Base-by-base conservation (phyloP, 2,888 invertebrate species). In the Elaeidobius kamerunicus region DNA sequence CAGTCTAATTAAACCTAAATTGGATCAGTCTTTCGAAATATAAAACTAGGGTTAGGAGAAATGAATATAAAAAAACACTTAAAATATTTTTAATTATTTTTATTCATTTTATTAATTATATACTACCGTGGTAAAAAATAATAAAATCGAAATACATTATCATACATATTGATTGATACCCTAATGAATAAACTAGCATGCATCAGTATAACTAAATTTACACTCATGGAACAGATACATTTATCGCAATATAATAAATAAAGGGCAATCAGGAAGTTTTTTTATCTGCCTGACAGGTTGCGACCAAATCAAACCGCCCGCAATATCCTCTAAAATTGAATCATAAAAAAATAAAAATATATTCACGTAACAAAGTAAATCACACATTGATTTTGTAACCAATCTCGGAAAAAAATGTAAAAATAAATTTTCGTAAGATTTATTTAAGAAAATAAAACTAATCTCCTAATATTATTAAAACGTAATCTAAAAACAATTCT, bases 81-180 rank as follows among this genome's bases (percentile, higher is more conserved):
- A 41, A 9, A 34, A 15, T 6, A 38, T 35, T 48, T 52, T 64
- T 63, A 62, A 60, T 64, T 55, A 64, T 64, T 67, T 63, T 52
- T 53, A 52, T 52, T 56, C 53, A 52, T 49, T 56, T 68, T 69
- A 67, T 68, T 61, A 64, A 63, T 62, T 64, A 64, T 68, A 65
- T 68, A 65, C 70, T 70, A 71, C 69, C 61, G 71, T 71, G 72
- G 72, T 72, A 72, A 71, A 72, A 72, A 72, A 71, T 71, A 72
- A 72, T 72, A 71, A 71, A 72, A 71, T 70, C 67, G 70, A 70
- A 69, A 71, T 72, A 72, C 71, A 71, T 69, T 71, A 70, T 71
- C 66, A 66, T 71, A 71, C 71, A 71, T 69, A 68, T 68, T 57
- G 56, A 58, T 58, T 69, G 69, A 68, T 69, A 69, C 67, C 63